phyloP scores from a whole-genome alignment of 1,140 invertebrate species.

The Thalassaphorura encarpata region DNA sequence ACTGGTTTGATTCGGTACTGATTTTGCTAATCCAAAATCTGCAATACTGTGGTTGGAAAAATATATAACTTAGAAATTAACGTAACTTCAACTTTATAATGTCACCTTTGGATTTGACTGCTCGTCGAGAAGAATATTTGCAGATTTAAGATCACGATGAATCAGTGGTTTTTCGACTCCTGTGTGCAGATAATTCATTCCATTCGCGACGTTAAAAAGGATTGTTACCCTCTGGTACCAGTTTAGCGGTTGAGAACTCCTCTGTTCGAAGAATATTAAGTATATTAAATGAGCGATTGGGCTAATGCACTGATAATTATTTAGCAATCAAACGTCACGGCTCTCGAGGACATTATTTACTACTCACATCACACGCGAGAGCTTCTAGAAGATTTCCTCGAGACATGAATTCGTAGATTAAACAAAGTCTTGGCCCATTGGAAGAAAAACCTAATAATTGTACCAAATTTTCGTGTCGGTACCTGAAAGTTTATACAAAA shows the following conservation, averaged over 20 bases:
- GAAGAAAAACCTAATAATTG: constrained; percentile 53
- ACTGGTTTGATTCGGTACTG: constrained; percentile 38
- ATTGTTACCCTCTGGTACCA: constrained; percentile 48
- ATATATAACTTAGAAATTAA: neutral
- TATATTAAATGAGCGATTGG: too few relatives aligned
- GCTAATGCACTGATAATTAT: too few relatives aligned
- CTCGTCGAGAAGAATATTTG: constrained; percentile 58
- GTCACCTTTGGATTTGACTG: constrained; percentile 52
- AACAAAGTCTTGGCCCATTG: constrained; percentile 40
- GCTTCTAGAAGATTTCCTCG: constrained; percentile 57
- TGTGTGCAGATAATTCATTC: constrained; percentile 53
- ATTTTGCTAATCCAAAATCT: constrained; percentile 59
- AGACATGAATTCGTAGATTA: constrained; percentile 57
- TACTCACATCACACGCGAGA: constrained; percentile 39
- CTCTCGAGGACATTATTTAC: too few relatives aligned
- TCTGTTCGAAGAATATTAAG: too few relatives aligned
- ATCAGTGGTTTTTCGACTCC: constrained; percentile 46
- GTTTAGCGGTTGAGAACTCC: constrained; percentile 32
- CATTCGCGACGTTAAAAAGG: constrained; percentile 49
- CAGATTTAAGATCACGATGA: constrained; percentile 65
- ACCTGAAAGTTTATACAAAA: constrained; percentile 38
- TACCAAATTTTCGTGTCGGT: constrained; percentile 55
- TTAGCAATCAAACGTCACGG: too few relatives aligned
- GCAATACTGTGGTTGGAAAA: constrained; percentile 46
- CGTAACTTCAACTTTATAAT: neutral